Percentiles rank a stretch among this genome's conserved stretches.
phyloP scores from a whole-genome alignment of 2,113 vertebrate genomes.

The Limnothrissa miodon region DNA sequence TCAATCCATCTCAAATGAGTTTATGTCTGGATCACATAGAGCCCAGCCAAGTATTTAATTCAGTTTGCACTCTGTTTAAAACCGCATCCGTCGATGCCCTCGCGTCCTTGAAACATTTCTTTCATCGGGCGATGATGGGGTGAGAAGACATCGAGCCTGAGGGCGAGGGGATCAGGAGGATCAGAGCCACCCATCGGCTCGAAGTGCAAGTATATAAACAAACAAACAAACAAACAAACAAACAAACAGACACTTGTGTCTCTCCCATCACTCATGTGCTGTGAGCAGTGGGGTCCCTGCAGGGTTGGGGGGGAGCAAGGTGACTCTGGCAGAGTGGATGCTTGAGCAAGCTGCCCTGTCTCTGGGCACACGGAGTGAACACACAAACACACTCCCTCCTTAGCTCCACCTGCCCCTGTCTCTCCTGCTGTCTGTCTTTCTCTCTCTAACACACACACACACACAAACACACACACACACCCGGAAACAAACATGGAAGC shows the following conservation, averaged over 20 bases:
- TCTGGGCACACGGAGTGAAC: neutral
- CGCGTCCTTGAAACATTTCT: neutral
- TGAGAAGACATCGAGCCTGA: neutral
- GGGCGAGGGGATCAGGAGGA: neutral
- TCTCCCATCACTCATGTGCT: neutral
- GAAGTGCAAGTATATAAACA: neutral
- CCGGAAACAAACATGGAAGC: neutral
- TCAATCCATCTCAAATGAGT: conserved; percentile 3
- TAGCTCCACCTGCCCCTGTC: neutral
- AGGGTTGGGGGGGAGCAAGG: neutral
- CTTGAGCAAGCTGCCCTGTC: neutral
- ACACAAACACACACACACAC: no score
- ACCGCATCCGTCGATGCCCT: neutral
- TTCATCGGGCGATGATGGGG: neutral
- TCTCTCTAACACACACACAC: neutral
- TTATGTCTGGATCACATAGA: neutral
- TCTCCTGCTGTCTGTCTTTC: neutral
- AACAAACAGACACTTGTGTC: neutral
- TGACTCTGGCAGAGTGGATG: neutral
- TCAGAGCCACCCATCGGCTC: neutral
- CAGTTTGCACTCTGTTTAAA: neutral
- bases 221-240: neutral
- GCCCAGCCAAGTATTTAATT: conserved; percentile 6
- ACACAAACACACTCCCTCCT: neutral
- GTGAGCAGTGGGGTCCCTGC: neutral